Percentiles rank a stretch among this genome's conserved stretches.
These are phyloP conservation scores for Pseudococcus longispinus DNA, from an alignment of 2,888 invertebrate species.

Conservation along the genomic window DNA sequence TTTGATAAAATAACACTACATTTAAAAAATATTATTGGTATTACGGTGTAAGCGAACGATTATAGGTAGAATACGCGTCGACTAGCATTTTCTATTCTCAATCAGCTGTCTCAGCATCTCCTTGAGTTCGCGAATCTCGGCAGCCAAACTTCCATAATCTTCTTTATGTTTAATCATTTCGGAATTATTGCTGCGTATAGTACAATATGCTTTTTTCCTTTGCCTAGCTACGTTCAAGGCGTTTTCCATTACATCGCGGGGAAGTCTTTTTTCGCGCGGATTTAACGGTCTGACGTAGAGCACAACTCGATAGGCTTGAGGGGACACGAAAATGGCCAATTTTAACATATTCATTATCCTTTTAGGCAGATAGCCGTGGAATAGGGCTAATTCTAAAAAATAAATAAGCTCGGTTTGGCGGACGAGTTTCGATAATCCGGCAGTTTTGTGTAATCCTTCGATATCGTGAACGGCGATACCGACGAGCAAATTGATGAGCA, in stretches of 20 bases:
- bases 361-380: slow-evolving; percentile 79
- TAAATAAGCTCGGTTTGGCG: slow-evolving; percentile 86
- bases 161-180: slow-evolving; percentile 16
- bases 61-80: background rate
- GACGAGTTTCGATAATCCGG: slow-evolving; percentile 81
- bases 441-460: slow-evolving; percentile 83
- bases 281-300: slow-evolving; percentile 83
- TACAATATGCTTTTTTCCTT: slow-evolving; percentile 35
- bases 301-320: slow-evolving; percentile 72
- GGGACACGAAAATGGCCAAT: slow-evolving; percentile 70
- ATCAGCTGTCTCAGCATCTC: slow-evolving; percentile 15
- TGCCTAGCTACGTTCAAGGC: slow-evolving; percentile 47
- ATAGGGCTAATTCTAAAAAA: slow-evolving; percentile 81
- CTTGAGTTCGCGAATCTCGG: slow-evolving; percentile 25
- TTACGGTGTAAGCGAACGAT: background rate
- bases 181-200: background rate
- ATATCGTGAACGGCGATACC: slow-evolving; percentile 89
- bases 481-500: slow-evolving; percentile 83
- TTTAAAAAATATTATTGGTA: background rate
- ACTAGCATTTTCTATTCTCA: slow-evolving; percentile 36
- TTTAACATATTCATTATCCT: slow-evolving; percentile 65
- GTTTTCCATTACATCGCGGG: slow-evolving; percentile 75
- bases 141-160: background rate
- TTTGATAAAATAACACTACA: slow-evolving; percentile 1
- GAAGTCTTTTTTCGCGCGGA: slow-evolving; percentile 81